These are phyloP conservation scores for Synanthedon andrenaeformis DNA, from an alignment of 2,888 invertebrate species.

Conservation along the genomic window DNA sequence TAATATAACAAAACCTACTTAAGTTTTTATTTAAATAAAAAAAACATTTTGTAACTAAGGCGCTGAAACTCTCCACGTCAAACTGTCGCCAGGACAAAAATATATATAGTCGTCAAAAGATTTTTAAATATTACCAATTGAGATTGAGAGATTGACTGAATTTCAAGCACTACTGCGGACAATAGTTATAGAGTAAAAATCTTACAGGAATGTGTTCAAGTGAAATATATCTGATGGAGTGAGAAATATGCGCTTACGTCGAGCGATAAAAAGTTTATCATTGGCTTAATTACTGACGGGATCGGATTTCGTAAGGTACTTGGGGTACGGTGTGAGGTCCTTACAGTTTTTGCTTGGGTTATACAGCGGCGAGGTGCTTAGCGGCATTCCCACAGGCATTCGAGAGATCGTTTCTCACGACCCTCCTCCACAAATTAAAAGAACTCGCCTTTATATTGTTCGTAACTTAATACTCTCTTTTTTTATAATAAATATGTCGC, in stretches of 20 bases:
- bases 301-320: constrained; percentile 24
- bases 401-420: constrained; percentile 9
- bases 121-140: too few species aligned
- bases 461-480: not conserved
- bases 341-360: constrained; percentile 21
- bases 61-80: too few species aligned
- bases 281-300: constrained; percentile 19
- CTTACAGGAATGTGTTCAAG: not conserved
- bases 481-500: not conserved
- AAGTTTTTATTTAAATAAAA: too few species aligned
- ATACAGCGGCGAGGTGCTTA: constrained; percentile 4
- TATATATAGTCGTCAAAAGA: too few species aligned
- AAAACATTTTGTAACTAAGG: too few species aligned
- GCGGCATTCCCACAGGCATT: constrained; percentile 22
- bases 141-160: too few species aligned
- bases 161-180: too few species aligned
- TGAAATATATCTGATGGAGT: not conserved
- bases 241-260: constrained; percentile 1
- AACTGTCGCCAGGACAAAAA: too few species aligned
- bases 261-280: constrained; percentile 14
- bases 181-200: too few species aligned
- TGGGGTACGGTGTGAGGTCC: constrained; percentile 28
- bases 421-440: constrained; percentile 1
- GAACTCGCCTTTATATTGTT: not conserved
- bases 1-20: too few species aligned